These are phyloP conservation scores for Aphidius gifuensis DNA, from an alignment of 1,140 invertebrate species.

Conservation along the genomic window DNA sequence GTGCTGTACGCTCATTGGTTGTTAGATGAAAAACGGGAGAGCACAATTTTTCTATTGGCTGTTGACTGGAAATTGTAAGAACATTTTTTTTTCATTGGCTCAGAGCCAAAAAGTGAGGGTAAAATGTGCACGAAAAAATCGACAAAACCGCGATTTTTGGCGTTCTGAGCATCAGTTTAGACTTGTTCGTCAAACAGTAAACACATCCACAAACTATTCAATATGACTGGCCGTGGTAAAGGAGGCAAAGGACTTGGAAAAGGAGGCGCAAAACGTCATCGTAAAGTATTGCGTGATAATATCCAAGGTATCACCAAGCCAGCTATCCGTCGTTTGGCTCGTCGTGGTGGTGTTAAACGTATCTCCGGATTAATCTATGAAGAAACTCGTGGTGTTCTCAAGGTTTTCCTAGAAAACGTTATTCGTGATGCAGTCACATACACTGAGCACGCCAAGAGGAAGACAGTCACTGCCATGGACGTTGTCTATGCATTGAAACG, in stretches of 20 bases:
- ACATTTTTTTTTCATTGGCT: too few species aligned
- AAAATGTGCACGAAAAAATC: too few species aligned
- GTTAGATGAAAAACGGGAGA: too few species aligned
- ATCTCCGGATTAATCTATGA: slow-evolving; percentile 5
- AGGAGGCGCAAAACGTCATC: slow-evolving; percentile 2
- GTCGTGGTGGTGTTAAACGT: slow-evolving; percentile 1
- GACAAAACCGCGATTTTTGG: not conserved
- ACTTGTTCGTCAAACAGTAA: not conserved
- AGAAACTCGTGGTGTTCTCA: slow-evolving; percentile 7
- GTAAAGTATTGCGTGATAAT: not conserved
- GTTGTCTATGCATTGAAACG: slow-evolving; percentile 9
- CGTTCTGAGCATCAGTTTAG: not conserved
- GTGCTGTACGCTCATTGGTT: too few species aligned
- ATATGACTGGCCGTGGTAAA: not conserved
- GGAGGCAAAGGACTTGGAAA: not conserved
- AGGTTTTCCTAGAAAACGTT: slow-evolving; percentile 5
- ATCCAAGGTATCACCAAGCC: slow-evolving; percentile 8
- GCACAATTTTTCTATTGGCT: too few species aligned
- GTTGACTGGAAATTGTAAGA: too few species aligned
- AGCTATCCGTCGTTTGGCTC: slow-evolving; percentile 5
- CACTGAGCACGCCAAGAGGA: slow-evolving; percentile 7
- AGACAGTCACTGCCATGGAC: slow-evolving; percentile 6
- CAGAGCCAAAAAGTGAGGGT: too few species aligned
- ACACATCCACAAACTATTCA: not conserved
- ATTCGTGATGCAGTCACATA: slow-evolving; percentile 9